Evolutionary conservation across 2,888 invertebrate genomes (phyloP), one percentile per base, ranked within the genome.

Genomic region (Dryobota labecula): DNA sequence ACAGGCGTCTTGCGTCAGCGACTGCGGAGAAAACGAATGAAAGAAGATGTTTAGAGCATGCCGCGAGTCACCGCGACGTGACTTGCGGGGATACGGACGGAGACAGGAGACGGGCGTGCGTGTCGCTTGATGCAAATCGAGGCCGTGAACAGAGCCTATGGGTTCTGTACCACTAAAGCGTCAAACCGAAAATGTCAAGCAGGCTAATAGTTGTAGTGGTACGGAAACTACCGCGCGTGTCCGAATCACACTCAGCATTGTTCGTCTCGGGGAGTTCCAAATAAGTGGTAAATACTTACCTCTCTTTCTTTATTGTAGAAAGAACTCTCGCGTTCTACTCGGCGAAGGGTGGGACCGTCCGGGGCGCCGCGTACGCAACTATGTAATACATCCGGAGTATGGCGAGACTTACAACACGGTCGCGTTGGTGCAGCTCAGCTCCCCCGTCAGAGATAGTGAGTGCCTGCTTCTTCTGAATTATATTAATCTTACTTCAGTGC

Each of bases 371-470:
- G 93, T 94, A 49, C 88, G 93, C 61, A 93, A 88, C 84, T 94
- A 93, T 73, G 88, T 94, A 1, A 57, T 94, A 0, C 94, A 94
- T 57, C 93, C 94, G 0, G 92, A 94, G 76, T 94, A 94, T 74
- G 91, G 85, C 0, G 89, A 92, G 66, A 94, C 94, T 0, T 79
- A 82, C 64, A 94, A 91, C 80, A 94, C 94, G 0, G n/a, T 94
- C 0, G 94, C 94, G 0, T 70, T 94, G 0, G 87, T 94, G n/a
- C 94, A 94, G 56, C 90, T 94, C 9, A 83, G 78, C 30, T 90
- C 91, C 3, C 84, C 87, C 0, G 86, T 94, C 0, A 83, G 88
- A 51, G 74, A 84, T 43, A 57, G 93, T 93, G 49, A 89, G 84
- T 51, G 9, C 18, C 27, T 18, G 27, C 27, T 27, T 18, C 18